phyloP scores from a whole-genome alignment of 2,113 vertebrate species.

The Cnemophilus loriae region DNA sequence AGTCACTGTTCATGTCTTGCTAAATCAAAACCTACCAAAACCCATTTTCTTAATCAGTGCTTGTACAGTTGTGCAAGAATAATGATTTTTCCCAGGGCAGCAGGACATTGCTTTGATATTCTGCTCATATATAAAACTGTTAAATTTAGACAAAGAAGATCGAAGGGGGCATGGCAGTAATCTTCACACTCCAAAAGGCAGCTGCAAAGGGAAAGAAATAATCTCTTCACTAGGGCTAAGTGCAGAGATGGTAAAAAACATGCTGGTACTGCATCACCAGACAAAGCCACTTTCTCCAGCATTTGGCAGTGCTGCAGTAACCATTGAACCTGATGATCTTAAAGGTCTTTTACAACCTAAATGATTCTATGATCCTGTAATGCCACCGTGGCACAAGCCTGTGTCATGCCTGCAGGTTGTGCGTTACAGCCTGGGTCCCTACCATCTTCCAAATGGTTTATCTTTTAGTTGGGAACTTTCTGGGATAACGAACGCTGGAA shows the following conservation, averaged over 20 bases:
- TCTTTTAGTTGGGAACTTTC: neutral
- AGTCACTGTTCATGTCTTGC: neutral
- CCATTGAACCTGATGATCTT: neutral
- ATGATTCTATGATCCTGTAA: neutral
- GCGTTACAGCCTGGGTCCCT: rapidly evolving
- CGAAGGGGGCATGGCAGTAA: neutral
- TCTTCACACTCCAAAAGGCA: neutral
- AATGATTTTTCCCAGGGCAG: neutral
- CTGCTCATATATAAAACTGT: neutral
- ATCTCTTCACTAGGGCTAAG: neutral
- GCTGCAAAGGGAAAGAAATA: neutral
- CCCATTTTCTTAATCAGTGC: neutral
- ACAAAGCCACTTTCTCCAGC: rapidly evolving
- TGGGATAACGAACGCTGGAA: neutral
- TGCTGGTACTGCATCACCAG: neutral
- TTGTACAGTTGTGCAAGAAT: neutral
- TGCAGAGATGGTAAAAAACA: neutral
- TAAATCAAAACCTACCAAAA: neutral
- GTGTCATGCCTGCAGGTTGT: too few species aligned
- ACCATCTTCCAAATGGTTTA: neutral
- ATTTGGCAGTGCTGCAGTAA: neutral
- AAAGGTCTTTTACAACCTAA: neutral
- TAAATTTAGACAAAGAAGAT: neutral
- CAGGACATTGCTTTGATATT: neutral
- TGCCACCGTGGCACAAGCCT: rapidly evolving